phyloP scores from a whole-genome alignment of 2,888 invertebrate genomes.

The Ischnura elegans region DNA sequence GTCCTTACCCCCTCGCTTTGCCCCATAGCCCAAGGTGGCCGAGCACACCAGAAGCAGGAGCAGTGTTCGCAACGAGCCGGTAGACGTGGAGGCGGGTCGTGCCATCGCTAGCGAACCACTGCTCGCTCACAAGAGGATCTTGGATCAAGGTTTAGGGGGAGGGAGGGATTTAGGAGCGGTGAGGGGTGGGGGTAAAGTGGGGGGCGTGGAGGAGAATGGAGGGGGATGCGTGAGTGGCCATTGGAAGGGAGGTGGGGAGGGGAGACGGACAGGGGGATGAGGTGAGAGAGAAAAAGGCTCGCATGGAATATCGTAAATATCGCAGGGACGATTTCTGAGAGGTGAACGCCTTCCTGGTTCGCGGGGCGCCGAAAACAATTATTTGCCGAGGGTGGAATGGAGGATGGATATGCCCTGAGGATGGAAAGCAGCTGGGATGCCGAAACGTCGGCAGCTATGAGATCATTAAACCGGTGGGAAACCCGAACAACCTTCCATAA shows the following conservation, averaged over 20 bases:
- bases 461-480: too few species aligned
- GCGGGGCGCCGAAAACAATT: too few species aligned
- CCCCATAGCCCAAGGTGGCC: slow-evolving; percentile 61
- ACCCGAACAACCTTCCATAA: too few species aligned
- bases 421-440: too few species aligned
- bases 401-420: too few species aligned
- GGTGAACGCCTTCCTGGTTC: not conserved
- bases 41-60: slow-evolving; percentile 68
- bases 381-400: too few species aligned
- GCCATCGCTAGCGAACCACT: slow-evolving; percentile 68
- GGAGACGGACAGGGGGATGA: not conserved
- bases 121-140: slow-evolving; percentile 51
- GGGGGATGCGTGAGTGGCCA: not conserved
- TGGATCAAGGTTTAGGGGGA: slow-evolving; percentile 42
- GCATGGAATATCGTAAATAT: not conserved
- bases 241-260: not conserved
- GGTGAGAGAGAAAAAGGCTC: not conserved
- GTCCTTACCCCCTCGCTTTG: slow-evolving; percentile 65
- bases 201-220: not conserved
- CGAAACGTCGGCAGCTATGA: too few species aligned
- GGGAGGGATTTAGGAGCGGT: not conserved
- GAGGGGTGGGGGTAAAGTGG: not conserved
- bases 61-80: slow-evolving; percentile 69
- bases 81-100: slow-evolving; percentile 68
- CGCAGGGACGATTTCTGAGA: not conserved